phyloP scores from a whole-genome alignment of 2,113 vertebrate genomes.

The Pogonocichla stellata region DNA sequence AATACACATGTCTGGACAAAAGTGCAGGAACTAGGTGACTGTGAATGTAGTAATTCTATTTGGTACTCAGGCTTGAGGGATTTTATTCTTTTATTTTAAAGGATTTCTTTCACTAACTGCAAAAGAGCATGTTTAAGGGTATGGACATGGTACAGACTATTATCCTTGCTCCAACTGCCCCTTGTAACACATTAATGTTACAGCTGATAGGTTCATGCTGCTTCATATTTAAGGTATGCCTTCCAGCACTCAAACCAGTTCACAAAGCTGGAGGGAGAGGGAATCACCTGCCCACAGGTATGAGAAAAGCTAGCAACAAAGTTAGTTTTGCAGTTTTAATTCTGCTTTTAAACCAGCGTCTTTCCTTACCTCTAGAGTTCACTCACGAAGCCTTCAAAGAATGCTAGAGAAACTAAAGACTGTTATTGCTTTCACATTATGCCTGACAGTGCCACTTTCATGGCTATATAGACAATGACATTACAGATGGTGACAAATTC shows the following conservation, averaged over 20 bases:
- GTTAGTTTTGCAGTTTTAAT: background rate
- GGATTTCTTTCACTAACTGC: background rate
- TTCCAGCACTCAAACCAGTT: background rate
- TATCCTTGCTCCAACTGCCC: background rate
- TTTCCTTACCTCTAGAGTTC: background rate
- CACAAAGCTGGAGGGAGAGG: background rate
- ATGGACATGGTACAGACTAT: background rate
- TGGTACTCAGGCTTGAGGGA: background rate
- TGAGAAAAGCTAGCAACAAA: background rate
- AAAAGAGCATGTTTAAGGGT: background rate
- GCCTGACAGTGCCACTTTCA: background rate
- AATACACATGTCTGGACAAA: background rate
- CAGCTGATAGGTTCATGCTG: background rate
- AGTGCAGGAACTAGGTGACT: background rate
- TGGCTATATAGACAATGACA: background rate
- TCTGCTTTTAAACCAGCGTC: background rate
- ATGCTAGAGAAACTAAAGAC: background rate
- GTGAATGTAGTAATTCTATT: background rate
- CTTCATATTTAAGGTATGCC: background rate
- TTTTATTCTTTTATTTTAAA: background rate
- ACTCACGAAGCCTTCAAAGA: background rate
- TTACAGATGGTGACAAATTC: background rate
- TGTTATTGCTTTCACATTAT: background rate
- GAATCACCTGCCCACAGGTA: background rate
- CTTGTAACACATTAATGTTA: background rate